Evolutionary conservation across 2,797 vertebrate species (phyloP).

Genomic region (Gymnodraco acuticeps): DNA sequence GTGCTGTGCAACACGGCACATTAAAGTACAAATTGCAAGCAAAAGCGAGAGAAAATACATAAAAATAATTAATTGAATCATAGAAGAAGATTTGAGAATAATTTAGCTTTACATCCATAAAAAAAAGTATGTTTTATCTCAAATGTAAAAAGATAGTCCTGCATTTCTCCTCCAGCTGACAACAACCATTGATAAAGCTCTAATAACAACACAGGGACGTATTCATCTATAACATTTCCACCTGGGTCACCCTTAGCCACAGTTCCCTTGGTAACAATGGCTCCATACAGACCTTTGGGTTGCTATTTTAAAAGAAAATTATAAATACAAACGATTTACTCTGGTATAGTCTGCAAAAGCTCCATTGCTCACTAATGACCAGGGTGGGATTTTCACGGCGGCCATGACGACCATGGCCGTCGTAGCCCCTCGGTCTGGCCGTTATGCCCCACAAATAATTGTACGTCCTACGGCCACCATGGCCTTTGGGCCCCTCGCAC

Average conservation of each 20-base stretch:
- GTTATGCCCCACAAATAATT: no score
- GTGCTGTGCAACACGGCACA: constrained; percentile 4
- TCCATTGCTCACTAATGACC: no score
- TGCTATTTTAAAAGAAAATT: no score
- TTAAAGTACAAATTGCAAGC: constrained; percentile 45
- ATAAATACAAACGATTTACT: no score
- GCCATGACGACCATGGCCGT: no score
- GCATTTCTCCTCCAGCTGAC: constrained; percentile 30
- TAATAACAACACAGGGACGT: not conserved
- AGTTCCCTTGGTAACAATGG: not conserved
- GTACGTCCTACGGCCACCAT: no score
- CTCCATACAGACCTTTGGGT: not conserved
- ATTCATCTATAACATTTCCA: not conserved
- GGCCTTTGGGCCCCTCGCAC: no score
- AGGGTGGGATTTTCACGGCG: no score
- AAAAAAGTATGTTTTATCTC: constrained; percentile 57
- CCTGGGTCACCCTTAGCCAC: not conserved
- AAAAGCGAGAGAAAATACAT: constrained; percentile 38
- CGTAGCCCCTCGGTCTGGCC: no score
- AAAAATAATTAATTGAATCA: constrained; percentile 44
- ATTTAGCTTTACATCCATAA: constrained; percentile 45
- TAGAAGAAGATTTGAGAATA: constrained; percentile 45
- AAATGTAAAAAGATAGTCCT: constrained; percentile 34
- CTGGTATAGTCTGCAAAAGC: no score
- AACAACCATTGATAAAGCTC: constrained; percentile 2